Percentiles rank a stretch among this genome's conserved stretches.
phyloP scores from a whole-genome alignment of 2,797 vertebrate genomes.

The Alfaro cultratus region DNA sequence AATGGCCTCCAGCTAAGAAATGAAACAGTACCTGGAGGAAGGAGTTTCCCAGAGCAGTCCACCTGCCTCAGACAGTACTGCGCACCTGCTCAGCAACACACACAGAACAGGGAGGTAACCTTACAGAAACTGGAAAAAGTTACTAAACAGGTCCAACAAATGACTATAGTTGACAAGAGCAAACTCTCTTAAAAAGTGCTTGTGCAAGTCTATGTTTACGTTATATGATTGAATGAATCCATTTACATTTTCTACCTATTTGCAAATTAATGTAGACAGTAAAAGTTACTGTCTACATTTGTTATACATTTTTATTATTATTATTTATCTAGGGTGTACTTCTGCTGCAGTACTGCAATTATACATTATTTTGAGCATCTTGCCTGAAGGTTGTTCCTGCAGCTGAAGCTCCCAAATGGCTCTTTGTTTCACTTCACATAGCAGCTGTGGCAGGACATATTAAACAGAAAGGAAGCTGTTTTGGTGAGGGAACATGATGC shows the following conservation, averaged over 20 bases:
- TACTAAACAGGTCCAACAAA: background rate
- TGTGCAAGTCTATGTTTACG: background rate
- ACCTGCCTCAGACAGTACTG: slow-evolving; percentile 89
- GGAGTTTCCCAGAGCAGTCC: slow-evolving; percentile 87
- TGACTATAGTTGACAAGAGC: background rate
- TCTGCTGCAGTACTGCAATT: background rate
- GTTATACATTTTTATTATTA: background rate
- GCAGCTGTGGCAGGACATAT: slow-evolving; percentile 77
- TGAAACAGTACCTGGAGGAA: slow-evolving; percentile 89
- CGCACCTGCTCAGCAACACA: slow-evolving; percentile 74
- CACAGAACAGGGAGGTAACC: background rate
- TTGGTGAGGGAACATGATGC: background rate
- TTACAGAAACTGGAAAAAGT: background rate
- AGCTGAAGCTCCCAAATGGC: slow-evolving; percentile 86
- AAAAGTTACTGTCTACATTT: background rate
- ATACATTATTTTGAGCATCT: slow-evolving; percentile 16
- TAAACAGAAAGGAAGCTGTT: background rate
- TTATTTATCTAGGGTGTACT: background rate
- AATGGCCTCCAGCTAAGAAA: slow-evolving; percentile 36
- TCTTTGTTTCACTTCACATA: slow-evolving; percentile 89
- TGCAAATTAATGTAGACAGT: background rate
- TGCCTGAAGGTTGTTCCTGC: slow-evolving; percentile 61
- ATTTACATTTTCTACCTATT: background rate
- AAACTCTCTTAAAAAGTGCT: background rate
- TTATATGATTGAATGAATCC: background rate